phyloP scores from a whole-genome alignment of 2,888 invertebrate species.

The Amphipoea lucens region DNA sequence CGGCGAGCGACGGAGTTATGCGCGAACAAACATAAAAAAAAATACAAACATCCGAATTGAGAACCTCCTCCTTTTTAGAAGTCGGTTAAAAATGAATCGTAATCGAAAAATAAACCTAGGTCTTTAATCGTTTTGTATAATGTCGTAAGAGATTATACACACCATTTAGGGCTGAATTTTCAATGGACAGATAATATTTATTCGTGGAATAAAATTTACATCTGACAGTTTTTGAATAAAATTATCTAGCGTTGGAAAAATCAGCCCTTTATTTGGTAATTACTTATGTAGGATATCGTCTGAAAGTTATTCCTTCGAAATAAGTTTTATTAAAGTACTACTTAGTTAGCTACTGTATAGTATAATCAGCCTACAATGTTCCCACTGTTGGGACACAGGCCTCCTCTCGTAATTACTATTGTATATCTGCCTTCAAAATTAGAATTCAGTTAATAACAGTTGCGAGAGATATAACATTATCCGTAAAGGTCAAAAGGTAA shows the following conservation, averaged over 20 bases:
- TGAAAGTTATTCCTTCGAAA: not conserved
- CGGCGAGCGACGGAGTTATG: no score
- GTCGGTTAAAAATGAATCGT: not conserved
- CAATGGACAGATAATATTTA: no score
- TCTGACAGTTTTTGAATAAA: no score
- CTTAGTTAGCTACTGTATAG: not conserved
- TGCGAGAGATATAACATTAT: not conserved
- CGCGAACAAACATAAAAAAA: no score
- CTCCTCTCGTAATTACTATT: no score
- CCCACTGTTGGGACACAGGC: no score
- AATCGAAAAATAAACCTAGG: not conserved
- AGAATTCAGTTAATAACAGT: not conserved
- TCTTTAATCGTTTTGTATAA: not conserved
- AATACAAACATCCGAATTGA: no score
- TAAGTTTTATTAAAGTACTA: not conserved
- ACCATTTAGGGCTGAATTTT: no score
- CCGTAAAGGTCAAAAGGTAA: not conserved
- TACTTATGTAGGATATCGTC: not conserved
- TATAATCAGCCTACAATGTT: no score
- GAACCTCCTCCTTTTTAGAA: no score
- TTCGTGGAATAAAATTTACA: no score
- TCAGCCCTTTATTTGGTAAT: not conserved
- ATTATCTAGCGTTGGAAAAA: no score
- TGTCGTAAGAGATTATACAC: not conserved
- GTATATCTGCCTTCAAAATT: not conserved